Evolutionary conservation across 2,113 vertebrate species (phyloP).

Genomic region (Pogonocichla stellata): DNA sequence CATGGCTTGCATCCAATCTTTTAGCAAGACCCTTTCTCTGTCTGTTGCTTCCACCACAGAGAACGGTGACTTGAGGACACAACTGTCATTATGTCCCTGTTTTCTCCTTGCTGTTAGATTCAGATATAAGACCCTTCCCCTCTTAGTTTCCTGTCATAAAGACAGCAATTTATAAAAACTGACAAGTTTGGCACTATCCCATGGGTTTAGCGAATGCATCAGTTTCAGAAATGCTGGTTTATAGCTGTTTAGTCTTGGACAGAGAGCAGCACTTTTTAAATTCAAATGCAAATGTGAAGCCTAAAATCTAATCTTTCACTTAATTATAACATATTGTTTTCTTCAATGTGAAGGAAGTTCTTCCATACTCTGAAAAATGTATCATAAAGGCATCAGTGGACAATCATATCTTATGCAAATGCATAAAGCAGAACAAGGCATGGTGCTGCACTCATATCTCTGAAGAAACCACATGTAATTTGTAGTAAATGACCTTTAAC

Average conservation of each 20-base stretch:
- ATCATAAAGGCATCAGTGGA: neutral
- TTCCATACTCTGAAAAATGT: neutral
- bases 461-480: neutral
- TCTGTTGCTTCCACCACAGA: neutral
- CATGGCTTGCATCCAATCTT: constrained; percentile 39
- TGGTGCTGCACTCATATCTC: neutral
- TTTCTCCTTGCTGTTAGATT: constrained; percentile 19
- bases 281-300: neutral
- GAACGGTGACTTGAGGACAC: neutral
- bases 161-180: constrained; percentile 41
- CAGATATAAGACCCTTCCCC: neutral
- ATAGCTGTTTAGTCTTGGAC: neutral
- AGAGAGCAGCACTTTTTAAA: neutral
- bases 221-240: neutral
- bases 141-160: constrained; percentile 43
- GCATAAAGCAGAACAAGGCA: neutral
- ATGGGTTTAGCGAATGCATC: neutral
- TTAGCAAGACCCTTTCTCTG: neutral
- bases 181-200: constrained; percentile 24
- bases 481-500: neutral
- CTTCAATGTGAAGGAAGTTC: neutral
- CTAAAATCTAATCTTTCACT: neutral
- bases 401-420: neutral
- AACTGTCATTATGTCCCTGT: neutral
- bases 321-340: neutral